Evolutionary conservation across 2,113 vertebrate species (phyloP).

Genomic region (Mustela nigripes): DNA sequence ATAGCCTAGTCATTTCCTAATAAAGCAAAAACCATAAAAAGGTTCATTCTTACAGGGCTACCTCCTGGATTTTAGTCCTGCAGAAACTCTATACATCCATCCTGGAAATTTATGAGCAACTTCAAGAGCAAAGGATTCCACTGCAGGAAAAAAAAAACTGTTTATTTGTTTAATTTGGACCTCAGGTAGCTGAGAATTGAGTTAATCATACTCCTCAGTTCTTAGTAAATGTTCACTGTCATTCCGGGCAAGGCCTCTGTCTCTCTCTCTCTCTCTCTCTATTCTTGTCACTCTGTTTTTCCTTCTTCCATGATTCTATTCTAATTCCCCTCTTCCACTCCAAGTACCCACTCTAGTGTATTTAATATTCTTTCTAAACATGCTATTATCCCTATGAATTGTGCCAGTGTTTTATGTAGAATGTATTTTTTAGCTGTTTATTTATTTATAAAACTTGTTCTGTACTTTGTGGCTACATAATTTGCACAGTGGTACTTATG

Average conservation of each 20-base stretch:
- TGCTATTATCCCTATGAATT: background rate
- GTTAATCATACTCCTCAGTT: background rate
- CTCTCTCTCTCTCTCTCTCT: no score
- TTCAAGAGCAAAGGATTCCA: background rate
- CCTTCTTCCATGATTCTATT: background rate
- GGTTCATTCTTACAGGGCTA: background rate
- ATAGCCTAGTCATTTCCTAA: background rate
- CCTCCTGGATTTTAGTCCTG: background rate
- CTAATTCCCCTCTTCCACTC: background rate
- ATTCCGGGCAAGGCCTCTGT: background rate
- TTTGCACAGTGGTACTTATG: background rate
- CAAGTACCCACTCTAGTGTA: background rate
- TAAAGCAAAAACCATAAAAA: background rate
- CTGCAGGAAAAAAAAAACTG: background rate
- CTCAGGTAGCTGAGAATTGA: slow-evolving; percentile 13
- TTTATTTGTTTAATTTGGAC: slow-evolving; percentile 5
- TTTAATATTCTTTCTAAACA: slow-evolving; percentile 11
- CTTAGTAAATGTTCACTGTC: slow-evolving; percentile 1
- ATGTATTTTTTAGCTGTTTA: background rate
- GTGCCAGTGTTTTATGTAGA: background rate
- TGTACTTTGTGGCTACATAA: background rate
- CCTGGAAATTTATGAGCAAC: background rate
- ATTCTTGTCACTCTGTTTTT: background rate
- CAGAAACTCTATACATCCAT: background rate
- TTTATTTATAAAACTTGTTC: slow-evolving; percentile 50